A percentile compares a stretch with the other conserved stretches of the same genome.
Conservation (phyloP, 2,888 invertebrate species). For the Meiosimyza platycephala region DNA sequence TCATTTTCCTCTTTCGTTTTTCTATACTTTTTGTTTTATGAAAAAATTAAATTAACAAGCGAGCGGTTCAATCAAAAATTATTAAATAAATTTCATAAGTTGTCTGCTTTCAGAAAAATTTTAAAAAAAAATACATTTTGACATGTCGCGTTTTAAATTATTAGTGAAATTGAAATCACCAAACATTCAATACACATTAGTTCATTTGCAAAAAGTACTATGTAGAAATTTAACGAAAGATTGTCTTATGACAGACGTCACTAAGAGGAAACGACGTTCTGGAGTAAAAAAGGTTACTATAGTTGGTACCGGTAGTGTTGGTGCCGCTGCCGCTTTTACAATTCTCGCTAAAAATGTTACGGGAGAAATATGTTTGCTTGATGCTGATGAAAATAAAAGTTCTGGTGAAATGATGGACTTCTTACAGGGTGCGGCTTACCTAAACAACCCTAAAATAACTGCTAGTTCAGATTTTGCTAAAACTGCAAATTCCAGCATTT, state of each 20-base stretch:
- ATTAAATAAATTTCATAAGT: too few relatives aligned
- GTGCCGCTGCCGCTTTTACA: constrained; percentile 86
- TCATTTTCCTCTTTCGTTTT: too few relatives aligned
- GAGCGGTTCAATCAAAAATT: too few relatives aligned
- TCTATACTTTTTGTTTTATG: too few relatives aligned
- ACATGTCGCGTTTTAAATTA: too few relatives aligned
- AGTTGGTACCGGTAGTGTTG: constrained; percentile 86
- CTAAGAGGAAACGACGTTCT: constrained; percentile 64
- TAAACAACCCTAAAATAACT: constrained; percentile 79
- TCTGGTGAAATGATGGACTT: constrained; percentile 88
- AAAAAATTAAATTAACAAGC: too few relatives aligned
- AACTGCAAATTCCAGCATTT: constrained; percentile 81
- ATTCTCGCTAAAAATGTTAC: constrained; percentile 82
- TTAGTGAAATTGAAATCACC: too few relatives aligned
- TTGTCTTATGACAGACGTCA: constrained; percentile 69
- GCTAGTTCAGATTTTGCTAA: constrained; percentile 76
- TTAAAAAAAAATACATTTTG: too few relatives aligned
- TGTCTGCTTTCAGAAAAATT: too few relatives aligned
- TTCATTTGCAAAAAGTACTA: too few relatives aligned
- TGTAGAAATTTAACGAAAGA: constrained; percentile 44
- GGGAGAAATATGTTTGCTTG: constrained; percentile 81
- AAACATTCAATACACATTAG: too few relatives aligned
- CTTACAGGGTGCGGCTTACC: constrained; percentile 84
- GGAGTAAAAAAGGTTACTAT: constrained; percentile 75
- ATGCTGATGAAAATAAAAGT: constrained; percentile 80